Evolutionary conservation across 2,888 invertebrate genomes (phyloP), one percentile per base, ranked within the genome.

Genomic region (Epinotia ramella): DNA sequence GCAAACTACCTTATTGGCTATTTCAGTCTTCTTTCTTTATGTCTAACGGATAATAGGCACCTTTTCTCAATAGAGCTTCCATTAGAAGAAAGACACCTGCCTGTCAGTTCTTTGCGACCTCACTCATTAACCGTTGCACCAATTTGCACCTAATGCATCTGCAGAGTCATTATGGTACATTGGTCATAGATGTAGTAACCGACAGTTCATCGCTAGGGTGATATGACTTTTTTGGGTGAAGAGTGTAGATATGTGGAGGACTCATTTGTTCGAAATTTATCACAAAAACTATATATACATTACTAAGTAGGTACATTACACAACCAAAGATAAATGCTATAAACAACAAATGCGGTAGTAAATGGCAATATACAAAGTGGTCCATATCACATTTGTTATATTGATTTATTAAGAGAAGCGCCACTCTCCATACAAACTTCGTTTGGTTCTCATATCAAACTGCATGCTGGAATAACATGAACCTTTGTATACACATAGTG

Each of bases 61-160:
- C 57, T 59, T n/a, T 69, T 60, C 46, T 44, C 20, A 69, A 60
- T 46, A 69, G 46, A 60, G 62, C 53, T 53, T 72, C 76, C 56
- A 76, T 72, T 72, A 71, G 72, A 57, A 67, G 40, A 46, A 28
- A 72, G 40, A 46, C 76, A 76, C 33, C 62, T 76, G 76, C 57
- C 71, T 46, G 44, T 67, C 76, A 63, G 28, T 46, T 53, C 33
- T 18, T 63, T 59, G 44, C 56, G 59, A 40, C 13, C 53, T 65
- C 46, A 49, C 70, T 65, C 53, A 66, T 71, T 56, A 75, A 44
- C 24, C 9, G 60, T 56, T 49, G 46, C 40, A 66, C 40, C 65
- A 66, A 75, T 75, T 75, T 59, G 75, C 75, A 65, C 59, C 65
- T 65, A 64, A 75, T 59, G 16, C 70, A 75, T 71, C 75, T 75